A percentile compares a stretch with the other conserved stretches of the same genome.
These are phyloP conservation scores for Nannospalax galili DNA, from an alignment of 2,113 vertebrate genomes.

Conservation along the genomic window DNA sequence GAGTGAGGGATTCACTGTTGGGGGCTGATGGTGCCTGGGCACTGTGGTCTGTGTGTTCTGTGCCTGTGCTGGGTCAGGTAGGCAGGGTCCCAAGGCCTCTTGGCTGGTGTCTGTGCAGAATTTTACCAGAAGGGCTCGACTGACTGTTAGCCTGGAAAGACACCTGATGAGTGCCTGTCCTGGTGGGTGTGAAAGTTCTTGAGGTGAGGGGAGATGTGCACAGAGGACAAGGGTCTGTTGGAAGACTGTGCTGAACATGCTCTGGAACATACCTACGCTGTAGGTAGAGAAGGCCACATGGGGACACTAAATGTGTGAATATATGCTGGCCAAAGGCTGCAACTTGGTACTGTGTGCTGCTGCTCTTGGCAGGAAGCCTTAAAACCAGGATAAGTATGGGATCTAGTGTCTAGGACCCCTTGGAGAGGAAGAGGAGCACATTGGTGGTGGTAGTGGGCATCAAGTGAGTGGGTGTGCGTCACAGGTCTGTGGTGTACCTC, in stretches of 20 bases:
- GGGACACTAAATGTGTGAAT: not conserved
- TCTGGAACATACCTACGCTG: rapidly evolving
- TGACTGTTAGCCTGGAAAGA: not conserved
- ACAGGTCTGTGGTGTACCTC: too few species aligned
- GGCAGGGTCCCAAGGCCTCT: not conserved
- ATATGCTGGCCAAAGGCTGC: not conserved
- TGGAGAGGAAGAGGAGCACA: not conserved
- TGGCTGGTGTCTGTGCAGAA: not conserved
- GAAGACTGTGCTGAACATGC: not conserved
- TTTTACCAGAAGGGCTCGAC: not conserved
- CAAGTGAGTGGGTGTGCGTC: not conserved
- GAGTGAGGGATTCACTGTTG: not conserved
- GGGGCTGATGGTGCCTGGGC: not conserved
- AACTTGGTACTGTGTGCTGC: not conserved
- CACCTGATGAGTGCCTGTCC: not conserved
- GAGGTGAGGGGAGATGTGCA: not conserved
- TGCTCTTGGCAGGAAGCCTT: not conserved
- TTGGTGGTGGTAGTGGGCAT: not conserved
- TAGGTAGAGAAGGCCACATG: not conserved
- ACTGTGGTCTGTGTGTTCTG: not conserved
- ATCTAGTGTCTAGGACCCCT: not conserved
- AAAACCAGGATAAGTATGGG: not conserved
- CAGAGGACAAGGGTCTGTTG: not conserved
- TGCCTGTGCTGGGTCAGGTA: not conserved
- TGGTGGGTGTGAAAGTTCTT: rapidly evolving